Percentiles rank a stretch among this genome's conserved stretches.
phyloP scores from a whole-genome alignment of 2,888 invertebrate genomes.

The Morinoia aosen region DNA sequence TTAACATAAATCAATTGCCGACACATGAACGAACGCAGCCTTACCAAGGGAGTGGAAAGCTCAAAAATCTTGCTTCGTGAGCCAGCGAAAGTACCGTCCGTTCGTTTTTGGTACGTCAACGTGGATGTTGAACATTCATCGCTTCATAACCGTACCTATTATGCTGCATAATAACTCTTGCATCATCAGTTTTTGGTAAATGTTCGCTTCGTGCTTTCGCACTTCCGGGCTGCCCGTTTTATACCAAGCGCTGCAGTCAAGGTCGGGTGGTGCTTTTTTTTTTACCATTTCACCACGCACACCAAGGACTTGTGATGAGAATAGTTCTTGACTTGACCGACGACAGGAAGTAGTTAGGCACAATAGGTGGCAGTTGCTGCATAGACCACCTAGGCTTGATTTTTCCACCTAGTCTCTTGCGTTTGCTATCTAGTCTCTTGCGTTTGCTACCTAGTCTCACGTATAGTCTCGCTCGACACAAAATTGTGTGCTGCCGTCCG shows the following conservation, averaged over 20 bases:
- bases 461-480: too few species aligned
- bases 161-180: background rate
- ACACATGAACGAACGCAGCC: too few species aligned
- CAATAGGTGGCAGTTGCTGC: background rate
- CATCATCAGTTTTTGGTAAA: background rate
- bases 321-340: slow-evolving; percentile 1
- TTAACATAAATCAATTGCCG: too few species aligned
- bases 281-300: background rate
- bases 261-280: background rate
- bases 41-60: background rate
- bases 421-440: too few species aligned
- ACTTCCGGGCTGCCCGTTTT: background rate
- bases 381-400: background rate
- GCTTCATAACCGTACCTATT: background rate
- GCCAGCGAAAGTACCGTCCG: too few species aligned
- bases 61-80: background rate
- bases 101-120: background rate
- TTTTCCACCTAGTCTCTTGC: too few species aligned
- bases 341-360: background rate
- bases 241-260: background rate
- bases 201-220: background rate
- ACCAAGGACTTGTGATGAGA: background rate
- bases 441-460: too few species aligned
- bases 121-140: background rate
- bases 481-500: too few species aligned